phyloP scores from a whole-genome alignment of 2,888 invertebrate genomes.

The Rhorus exstirpatorius region DNA sequence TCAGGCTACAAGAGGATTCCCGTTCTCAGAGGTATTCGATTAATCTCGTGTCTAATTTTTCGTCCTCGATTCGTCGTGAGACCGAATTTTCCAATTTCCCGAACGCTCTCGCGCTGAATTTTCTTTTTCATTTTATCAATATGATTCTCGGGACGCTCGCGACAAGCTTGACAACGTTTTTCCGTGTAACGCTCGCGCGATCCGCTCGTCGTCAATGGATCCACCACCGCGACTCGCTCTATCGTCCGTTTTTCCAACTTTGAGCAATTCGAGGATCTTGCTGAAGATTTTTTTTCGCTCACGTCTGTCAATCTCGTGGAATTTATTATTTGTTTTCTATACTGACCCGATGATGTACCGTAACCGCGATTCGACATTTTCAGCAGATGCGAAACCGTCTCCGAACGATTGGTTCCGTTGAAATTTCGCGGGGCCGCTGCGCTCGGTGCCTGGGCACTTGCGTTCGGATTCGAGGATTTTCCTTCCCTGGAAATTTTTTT shows the following conservation, averaged over 20 bases:
- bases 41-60: slow-evolving; percentile 30
- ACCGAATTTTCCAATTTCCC: neutral
- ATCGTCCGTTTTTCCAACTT: slow-evolving; percentile 8
- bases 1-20: slow-evolving; percentile 8
- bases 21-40: slow-evolving; percentile 58
- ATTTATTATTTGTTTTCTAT: slow-evolving; percentile 67
- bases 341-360: slow-evolving; percentile 86
- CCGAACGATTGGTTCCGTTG: slow-evolving; percentile 84
- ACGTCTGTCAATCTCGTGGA: slow-evolving; percentile 24
- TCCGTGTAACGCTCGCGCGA: slow-evolving; percentile 1
- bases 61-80: neutral
- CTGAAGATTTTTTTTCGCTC: slow-evolving; percentile 14
- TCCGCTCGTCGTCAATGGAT: neutral
- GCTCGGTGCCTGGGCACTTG: slow-evolving; percentile 76
- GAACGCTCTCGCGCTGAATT: neutral
- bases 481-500: slow-evolving; percentile 67
- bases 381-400: slow-evolving; percentile 89
- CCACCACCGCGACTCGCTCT: slow-evolving; percentile 1
- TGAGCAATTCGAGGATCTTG: slow-evolving; percentile 32
- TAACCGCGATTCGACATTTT: slow-evolving; percentile 92
- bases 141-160: slow-evolving; percentile 10
- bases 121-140: slow-evolving; percentile 8
- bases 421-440: slow-evolving; percentile 83
- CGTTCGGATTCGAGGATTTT: slow-evolving; percentile 66
- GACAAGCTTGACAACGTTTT: slow-evolving; percentile 59